Conservation (phyloP, 2,888 invertebrate genomes). For the Cordylochernes scorpioides region DNA sequence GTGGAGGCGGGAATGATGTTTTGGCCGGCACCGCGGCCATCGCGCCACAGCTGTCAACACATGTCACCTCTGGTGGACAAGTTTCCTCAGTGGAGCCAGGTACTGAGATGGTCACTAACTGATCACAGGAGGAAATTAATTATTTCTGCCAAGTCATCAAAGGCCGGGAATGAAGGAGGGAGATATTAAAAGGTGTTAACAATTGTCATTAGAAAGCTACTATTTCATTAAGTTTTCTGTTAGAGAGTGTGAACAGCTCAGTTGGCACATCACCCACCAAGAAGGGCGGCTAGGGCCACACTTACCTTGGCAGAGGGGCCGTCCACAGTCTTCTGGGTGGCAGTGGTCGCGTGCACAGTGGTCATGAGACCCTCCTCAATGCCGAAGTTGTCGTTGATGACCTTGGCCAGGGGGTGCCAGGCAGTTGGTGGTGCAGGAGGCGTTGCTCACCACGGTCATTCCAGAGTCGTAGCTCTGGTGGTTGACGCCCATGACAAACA, state of each 20-base stretch:
- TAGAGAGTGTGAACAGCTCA: too few species aligned
- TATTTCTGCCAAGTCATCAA: too few species aligned
- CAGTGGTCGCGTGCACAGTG: slow-evolving; percentile 84
- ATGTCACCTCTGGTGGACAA: too few species aligned
- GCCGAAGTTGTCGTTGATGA: slow-evolving; percentile 79
- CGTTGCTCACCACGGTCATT: slow-evolving; percentile 63
- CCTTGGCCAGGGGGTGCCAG: slow-evolving; percentile 84
- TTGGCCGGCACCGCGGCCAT: slow-evolving; percentile 89
- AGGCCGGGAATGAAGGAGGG: too few species aligned
- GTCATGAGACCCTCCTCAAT: slow-evolving; percentile 90
- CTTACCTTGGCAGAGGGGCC: slow-evolving; percentile 50
- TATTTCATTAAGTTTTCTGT: too few species aligned
- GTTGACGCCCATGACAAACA: slow-evolving; percentile 95
- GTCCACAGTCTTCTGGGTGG: slow-evolving; percentile 91
- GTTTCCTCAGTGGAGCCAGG: too few species aligned
- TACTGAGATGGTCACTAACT: too few species aligned
- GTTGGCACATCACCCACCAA: too few species aligned
- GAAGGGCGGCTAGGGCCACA: too few species aligned
- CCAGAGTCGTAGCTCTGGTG: slow-evolving; percentile 56
- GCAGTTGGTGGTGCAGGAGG: slow-evolving; percentile 96
- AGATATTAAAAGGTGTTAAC: too few species aligned
- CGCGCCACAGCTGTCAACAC: slow-evolving; percentile 53
- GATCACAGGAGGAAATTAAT: too few species aligned
- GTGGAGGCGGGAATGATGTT: slow-evolving; percentile 87
- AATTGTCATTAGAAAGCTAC: too few species aligned